phyloP scores from a whole-genome alignment of 2,888 invertebrate species.

The Icerya purchasi region DNA sequence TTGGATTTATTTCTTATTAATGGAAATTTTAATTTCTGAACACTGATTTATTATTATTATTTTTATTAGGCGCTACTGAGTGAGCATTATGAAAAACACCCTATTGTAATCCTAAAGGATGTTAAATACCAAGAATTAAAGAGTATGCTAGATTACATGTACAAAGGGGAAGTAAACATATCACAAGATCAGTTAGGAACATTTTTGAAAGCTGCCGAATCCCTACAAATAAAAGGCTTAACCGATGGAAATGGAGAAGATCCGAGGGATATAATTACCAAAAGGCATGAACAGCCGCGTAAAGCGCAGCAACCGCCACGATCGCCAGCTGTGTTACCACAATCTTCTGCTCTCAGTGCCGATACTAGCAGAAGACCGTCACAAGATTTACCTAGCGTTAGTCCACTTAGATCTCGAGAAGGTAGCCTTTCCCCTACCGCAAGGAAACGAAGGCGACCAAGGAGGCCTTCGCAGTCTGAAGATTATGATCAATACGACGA shows the following conservation, averaged over 20 bases:
- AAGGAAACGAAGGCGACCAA: slow-evolving; percentile 16
- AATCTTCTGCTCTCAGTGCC: slow-evolving; percentile 27
- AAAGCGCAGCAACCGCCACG: slow-evolving; percentile 23
- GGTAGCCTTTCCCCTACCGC: slow-evolving; percentile 18
- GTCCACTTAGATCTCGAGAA: slow-evolving; percentile 17
- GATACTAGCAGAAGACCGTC: slow-evolving; percentile 21
- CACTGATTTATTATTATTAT: too few relatives aligned
- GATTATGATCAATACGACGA: slow-evolving; percentile 19
- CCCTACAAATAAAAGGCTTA: slow-evolving; percentile 72
- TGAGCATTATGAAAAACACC: slow-evolving; percentile 75
- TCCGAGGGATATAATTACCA: slow-evolving; percentile 20
- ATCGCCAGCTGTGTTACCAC: slow-evolving; percentile 22
- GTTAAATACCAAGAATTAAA: slow-evolving; percentile 72
- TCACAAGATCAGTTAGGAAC: slow-evolving; percentile 76
- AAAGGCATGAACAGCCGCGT: slow-evolving; percentile 19
- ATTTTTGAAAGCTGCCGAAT: slow-evolving; percentile 69
- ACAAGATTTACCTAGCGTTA: slow-evolving; percentile 13
- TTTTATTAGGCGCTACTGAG: slow-evolving; percentile 55
- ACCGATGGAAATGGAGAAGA: slow-evolving; percentile 44
- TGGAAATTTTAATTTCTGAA: too few relatives aligned
- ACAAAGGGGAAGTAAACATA: slow-evolving; percentile 76
- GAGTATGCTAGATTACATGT: slow-evolving; percentile 88
- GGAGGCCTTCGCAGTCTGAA: slow-evolving; percentile 20
- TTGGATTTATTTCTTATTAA: too few relatives aligned
- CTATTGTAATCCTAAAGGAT: slow-evolving; percentile 75